These are phyloP conservation scores for Drosophila recens DNA, from an alignment of 2,888 invertebrate species.

Conservation along the genomic window DNA sequence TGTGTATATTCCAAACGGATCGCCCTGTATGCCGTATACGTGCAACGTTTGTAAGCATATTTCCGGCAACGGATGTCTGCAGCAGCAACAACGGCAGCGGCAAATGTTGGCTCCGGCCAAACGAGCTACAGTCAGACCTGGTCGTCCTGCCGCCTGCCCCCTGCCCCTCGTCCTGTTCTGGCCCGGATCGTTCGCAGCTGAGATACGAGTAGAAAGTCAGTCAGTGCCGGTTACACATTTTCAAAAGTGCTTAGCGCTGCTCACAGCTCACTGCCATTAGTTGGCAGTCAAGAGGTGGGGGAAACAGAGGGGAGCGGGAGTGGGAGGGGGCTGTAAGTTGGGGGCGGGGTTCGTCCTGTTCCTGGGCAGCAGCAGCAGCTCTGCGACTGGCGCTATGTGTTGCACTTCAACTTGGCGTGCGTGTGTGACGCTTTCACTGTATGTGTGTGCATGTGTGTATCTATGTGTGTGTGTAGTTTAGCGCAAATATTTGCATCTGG, in stretches of 20 bases:
- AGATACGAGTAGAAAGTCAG: conserved; percentile 71
- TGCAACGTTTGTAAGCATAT: conserved; percentile 77
- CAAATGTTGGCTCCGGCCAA: conserved; percentile 74
- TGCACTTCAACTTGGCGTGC: conserved; percentile 74
- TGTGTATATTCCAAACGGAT: not conserved
- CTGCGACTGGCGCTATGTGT: conserved; percentile 61
- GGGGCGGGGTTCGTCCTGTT: conserved; percentile 21
- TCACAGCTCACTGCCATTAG: conserved; percentile 72
- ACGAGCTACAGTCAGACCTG: conserved; percentile 47
- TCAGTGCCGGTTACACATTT: conserved; percentile 79
- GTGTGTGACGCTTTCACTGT: conserved; percentile 30
- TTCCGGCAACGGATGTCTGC: conserved; percentile 77
- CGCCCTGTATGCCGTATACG: conserved; percentile 53
- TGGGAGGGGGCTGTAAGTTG: conserved; percentile 5
- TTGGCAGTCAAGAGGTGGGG: conserved; percentile 23
- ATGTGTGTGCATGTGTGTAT: conserved; percentile 55
- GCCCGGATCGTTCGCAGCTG: conserved; percentile 48
- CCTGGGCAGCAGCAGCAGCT: conserved; percentile 53
- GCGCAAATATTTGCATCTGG: conserved; percentile 84
- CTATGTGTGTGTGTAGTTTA: conserved; percentile 79
- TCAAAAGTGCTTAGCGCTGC: conserved; percentile 77
- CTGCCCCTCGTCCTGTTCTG: conserved; percentile 2
- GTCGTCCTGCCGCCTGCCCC: not conserved
- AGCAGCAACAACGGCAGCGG: conserved; percentile 39
- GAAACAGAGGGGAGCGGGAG: too few relatives aligned